Base-by-base conservation (phyloP, 2,113 vertebrate species). In the Perca fluviatilis region DNA sequence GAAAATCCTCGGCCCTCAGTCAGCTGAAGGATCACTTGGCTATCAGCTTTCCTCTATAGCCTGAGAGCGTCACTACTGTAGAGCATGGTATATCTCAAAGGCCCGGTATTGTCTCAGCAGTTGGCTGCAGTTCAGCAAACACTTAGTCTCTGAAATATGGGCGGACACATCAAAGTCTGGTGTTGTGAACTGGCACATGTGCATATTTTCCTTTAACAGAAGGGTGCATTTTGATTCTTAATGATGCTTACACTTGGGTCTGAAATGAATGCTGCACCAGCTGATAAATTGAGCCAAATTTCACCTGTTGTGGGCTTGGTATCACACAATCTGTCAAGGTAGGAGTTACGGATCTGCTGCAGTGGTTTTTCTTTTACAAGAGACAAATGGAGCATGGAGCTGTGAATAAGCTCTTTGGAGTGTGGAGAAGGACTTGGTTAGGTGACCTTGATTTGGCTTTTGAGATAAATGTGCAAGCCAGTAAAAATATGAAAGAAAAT, bases 281-380 rank as follows among this genome's bases (percentile, higher is more conserved):
- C 89, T 86, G 90, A 85, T 83, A 83, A 86, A 80, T 25, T 73
- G 43, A 72, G 79, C 74, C 83, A 77, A 46, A 80, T 90, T 91
- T 88, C 93, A 95, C 93, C 94, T 95, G 94, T 92, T 93, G 84
- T 82, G 85, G 57, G 74, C 60, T 79, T 80, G 65, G 81, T 86
- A 92, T 91, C 88, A 84, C 82, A 89, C 73, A 85, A 87, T 89
- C 80, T 30, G 36, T 69, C 86, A 85, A 86, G 86, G 81, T 91
- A 88, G 89, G 76, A 88, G 81, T 86, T 85, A 63, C 61, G 83
- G 79, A 78, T 86, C 60, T 73, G 54, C 70, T 67, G 76, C 63
- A 54, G 64, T 86, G 79, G 82, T 80, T 74, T 23, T 56, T 67
- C 50, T 74, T 54, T 21, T 57, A 70, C 85, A 63, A 56, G 40